Evolutionary conservation across 1,140 invertebrate genomes (phyloP).

Genomic region (Lerema accius): DNA sequence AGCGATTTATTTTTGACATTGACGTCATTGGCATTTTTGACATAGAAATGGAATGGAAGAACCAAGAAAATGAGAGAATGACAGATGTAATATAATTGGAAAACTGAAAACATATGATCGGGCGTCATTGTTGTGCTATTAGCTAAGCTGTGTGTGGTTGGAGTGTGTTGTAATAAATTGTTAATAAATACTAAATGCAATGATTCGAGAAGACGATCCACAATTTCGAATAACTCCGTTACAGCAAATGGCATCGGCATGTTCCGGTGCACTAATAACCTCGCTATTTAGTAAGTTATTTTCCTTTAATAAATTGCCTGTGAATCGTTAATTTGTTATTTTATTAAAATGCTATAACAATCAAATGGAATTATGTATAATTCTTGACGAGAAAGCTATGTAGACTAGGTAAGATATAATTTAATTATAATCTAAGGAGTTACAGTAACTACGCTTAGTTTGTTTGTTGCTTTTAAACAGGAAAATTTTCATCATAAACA

Average conservation of each 20-base stretch:
- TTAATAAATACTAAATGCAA: slow-evolving; percentile 42
- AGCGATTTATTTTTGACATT: no score
- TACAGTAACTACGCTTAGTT: no score
- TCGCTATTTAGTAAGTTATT: slow-evolving; percentile 91
- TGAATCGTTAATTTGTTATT: background rate
- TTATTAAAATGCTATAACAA: no score
- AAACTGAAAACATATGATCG: slow-evolving; percentile 6
- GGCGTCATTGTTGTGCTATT: background rate
- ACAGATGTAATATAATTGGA: slow-evolving; percentile 6
- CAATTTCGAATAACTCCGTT: slow-evolving; percentile 90
- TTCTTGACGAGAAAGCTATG: no score
- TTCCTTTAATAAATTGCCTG: slow-evolving; percentile 23
- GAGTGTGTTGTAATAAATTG: slow-evolving; percentile 12
- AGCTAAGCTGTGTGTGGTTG: slow-evolving; percentile 4
- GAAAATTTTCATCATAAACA: no score
- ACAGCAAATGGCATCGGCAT: slow-evolving; percentile 95
- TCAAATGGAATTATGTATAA: no score
- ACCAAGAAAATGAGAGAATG: background rate
- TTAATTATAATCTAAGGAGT: no score
- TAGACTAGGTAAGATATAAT: no score
- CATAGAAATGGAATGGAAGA: no score
- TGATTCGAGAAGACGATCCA: slow-evolving; percentile 86
- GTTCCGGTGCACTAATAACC: slow-evolving; percentile 94
- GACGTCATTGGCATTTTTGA: no score
- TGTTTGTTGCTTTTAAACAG: no score